These are phyloP conservation scores for Meta bourneti DNA, from an alignment of 2,888 invertebrate species.

Conservation along the genomic window DNA sequence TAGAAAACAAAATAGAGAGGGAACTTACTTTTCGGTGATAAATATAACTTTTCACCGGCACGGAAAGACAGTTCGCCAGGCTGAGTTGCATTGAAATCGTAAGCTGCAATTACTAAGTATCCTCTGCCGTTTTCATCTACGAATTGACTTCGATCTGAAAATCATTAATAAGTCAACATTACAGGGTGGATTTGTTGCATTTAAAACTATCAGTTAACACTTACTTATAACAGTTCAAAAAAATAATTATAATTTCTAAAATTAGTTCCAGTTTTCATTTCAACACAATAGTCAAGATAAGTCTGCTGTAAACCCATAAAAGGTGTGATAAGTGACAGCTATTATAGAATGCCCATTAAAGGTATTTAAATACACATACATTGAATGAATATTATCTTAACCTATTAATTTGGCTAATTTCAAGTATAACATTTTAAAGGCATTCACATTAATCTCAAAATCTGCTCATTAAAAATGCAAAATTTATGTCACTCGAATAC, in stretches of 20 bases:
- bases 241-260: background rate
- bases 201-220: background rate
- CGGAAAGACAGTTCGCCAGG: conserved; percentile 89
- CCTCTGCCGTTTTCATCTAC: conserved; percentile 82
- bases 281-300: too few relatives aligned
- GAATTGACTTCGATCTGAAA: conserved; percentile 80
- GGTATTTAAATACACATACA: too few relatives aligned
- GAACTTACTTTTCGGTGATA: conserved; percentile 86
- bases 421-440: too few relatives aligned
- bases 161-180: background rate
- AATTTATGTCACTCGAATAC: too few relatives aligned
- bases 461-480: too few relatives aligned
- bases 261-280: background rate
- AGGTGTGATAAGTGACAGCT: too few relatives aligned
- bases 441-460: too few relatives aligned
- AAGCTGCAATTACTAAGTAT: conserved; percentile 84
- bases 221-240: background rate
- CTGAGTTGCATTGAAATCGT: conserved; percentile 87
- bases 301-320: too few relatives aligned
- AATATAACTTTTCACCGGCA: conserved; percentile 87
- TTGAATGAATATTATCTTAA: too few relatives aligned
- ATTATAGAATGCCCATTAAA: too few relatives aligned
- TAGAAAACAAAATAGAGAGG: background rate
- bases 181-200: background rate
- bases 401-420: too few relatives aligned